Conservation (phyloP, 2,797 vertebrate species). For the Xyrichtys novacula region DNA sequence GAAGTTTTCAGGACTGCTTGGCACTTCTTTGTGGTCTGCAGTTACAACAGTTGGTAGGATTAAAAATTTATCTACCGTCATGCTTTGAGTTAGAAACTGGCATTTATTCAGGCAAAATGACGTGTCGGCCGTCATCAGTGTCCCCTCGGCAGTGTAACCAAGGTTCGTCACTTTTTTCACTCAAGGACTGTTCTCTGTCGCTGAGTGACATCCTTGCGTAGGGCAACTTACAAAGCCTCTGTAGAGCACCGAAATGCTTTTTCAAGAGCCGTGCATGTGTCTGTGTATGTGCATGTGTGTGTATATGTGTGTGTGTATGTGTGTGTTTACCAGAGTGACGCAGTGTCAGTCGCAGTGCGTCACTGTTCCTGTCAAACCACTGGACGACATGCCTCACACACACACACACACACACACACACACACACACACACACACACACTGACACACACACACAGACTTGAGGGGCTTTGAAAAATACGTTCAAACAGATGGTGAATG, state of each 20-base stretch:
- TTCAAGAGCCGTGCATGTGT: constrained; percentile 52
- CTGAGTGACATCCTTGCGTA: constrained; percentile 25
- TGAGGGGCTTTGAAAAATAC: constrained; percentile 2
- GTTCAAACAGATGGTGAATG: constrained; percentile 14
- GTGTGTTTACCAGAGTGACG: constrained; percentile 65
- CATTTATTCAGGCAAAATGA: constrained; percentile 13
- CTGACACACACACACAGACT: not conserved
- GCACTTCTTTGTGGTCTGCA: not conserved
- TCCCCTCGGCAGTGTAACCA: constrained; percentile 21
- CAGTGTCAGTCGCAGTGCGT: constrained; percentile 67
- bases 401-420: constrained; percentile 5
- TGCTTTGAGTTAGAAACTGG: not conserved
- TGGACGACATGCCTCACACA: constrained; percentile 28
- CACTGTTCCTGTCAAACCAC: constrained; percentile 55
- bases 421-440: constrained; percentile 6
- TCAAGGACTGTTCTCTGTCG: constrained; percentile 43
- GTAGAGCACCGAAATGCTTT: constrained; percentile 48
- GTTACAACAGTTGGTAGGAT: too few relatives aligned
- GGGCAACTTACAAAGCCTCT: constrained; percentile 28
- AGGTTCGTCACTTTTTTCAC: constrained; percentile 51
- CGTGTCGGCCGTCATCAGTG: constrained; percentile 17
- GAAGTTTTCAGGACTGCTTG: not conserved
- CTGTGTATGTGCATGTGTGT: constrained; percentile 56
- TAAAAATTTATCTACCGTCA: not conserved
- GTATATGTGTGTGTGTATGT: constrained; percentile 46